Percentiles rank a stretch among this genome's conserved stretches.
phyloP scores from a whole-genome alignment of 2,113 vertebrate species.

The Abramis brama region DNA sequence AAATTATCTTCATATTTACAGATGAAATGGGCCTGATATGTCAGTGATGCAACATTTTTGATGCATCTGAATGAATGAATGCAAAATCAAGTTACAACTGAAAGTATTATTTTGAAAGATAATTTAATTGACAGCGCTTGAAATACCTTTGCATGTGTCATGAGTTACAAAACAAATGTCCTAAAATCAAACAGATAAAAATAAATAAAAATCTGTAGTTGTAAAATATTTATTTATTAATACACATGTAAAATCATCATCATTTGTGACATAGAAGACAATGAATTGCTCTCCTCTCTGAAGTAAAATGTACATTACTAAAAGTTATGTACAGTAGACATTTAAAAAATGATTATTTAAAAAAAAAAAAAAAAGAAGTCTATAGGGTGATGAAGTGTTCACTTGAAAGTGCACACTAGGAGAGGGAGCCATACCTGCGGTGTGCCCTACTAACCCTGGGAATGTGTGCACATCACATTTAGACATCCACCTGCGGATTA shows the following conservation, averaged over 20 bases:
- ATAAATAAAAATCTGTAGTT: slow-evolving; percentile 49
- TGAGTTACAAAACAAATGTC: slow-evolving; percentile 2
- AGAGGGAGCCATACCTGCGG: not conserved
- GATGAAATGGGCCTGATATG: not conserved
- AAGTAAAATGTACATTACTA: slow-evolving; percentile 49
- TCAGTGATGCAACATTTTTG: not conserved
- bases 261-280: slow-evolving; percentile 58
- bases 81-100: not conserved
- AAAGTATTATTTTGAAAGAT: not conserved
- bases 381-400: slow-evolving; percentile 30
- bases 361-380: slow-evolving; percentile 8
- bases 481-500: not conserved
- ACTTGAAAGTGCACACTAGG: slow-evolving; percentile 38
- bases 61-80: not conserved
- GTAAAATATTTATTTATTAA: slow-evolving; percentile 77
- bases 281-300: slow-evolving; percentile 50
- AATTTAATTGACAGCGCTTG: not conserved
- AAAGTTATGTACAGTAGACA: slow-evolving; percentile 54
- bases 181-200: not conserved
- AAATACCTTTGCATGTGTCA: not conserved
- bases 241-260: slow-evolving; percentile 68
- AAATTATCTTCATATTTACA: not conserved
- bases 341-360: slow-evolving; percentile 43
- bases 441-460: slow-evolving; percentile 4
- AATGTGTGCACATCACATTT: not conserved